Conservation (phyloP, 2,113 vertebrate genomes). For the Psettodes erumei region DNA sequence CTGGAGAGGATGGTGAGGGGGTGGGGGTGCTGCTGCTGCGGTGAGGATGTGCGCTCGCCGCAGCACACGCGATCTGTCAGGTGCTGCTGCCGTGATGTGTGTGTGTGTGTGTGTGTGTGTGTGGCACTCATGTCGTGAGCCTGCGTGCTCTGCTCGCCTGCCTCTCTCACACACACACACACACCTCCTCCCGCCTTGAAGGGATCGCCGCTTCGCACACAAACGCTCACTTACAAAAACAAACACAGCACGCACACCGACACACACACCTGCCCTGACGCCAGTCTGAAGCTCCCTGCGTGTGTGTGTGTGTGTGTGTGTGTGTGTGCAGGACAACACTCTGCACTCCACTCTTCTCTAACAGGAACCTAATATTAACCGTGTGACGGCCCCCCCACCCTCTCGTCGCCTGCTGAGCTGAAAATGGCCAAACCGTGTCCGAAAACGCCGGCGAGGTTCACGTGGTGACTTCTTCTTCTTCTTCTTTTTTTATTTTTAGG, state of each 20-base stretch:
- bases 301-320: too few relatives aligned
- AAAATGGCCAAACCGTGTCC: neutral
- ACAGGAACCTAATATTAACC: neutral
- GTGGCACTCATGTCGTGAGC: conserved; percentile 61
- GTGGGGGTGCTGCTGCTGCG: conserved; percentile 25
- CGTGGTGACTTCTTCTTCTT: neutral
- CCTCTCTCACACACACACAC: conserved; percentile 7
- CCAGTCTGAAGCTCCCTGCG: conserved; percentile 6
- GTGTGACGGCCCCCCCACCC: neutral
- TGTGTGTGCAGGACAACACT: conserved; percentile 22
- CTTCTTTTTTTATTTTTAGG: too few relatives aligned
- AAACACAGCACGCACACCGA: conserved; percentile 68
- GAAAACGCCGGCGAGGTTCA: conserved; percentile 23
- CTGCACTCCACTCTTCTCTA: conserved; percentile 6
- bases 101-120: too few relatives aligned
- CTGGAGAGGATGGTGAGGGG: conserved; percentile 63
- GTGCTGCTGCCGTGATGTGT: conserved; percentile 69
- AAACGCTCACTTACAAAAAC: conserved; percentile 66
- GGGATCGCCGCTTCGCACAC: conserved; percentile 54
- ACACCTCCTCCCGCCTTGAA: conserved; percentile 49
- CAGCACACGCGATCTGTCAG: conserved; percentile 79
- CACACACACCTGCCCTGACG: conserved; percentile 59
- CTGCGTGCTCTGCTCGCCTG: conserved; percentile 34
- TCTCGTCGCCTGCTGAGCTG: conserved; percentile 31
- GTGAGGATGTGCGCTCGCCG: conserved; percentile 65